phyloP scores from a whole-genome alignment of 2,113 vertebrate genomes.

The Copsychus sechellarum region DNA sequence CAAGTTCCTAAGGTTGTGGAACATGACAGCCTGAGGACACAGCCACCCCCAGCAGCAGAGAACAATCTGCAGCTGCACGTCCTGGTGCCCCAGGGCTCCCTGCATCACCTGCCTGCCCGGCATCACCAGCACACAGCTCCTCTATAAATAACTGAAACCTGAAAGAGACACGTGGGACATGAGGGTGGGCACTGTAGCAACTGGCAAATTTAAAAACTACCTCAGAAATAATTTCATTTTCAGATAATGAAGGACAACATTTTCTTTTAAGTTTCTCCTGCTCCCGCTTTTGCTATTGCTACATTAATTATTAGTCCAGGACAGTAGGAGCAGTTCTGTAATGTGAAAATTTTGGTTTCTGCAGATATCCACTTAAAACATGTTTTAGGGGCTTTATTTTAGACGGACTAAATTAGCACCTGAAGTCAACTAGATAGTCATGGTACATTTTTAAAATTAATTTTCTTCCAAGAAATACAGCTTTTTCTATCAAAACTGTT shows the following conservation, averaged over 20 bases:
- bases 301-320: neutral
- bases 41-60: neutral
- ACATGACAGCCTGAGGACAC: neutral
- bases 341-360: neutral
- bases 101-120: neutral
- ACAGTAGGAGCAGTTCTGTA: neutral
- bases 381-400: neutral
- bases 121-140: neutral
- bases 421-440: neutral
- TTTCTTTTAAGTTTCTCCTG: neutral
- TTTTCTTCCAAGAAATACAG: neutral
- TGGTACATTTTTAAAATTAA: neutral
- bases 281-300: neutral
- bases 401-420: neutral
- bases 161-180: accelerated
- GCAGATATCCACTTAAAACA: neutral
- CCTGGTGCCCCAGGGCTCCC: neutral
- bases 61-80: neutral
- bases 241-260: neutral
- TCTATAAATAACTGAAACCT: neutral
- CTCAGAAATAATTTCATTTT: neutral
- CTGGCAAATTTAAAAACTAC: neutral
- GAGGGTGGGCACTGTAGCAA: neutral
- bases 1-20: neutral
- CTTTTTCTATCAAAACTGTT: neutral